Percentiles rank a stretch among this genome's conserved stretches.
Evolutionary conservation across 2,888 invertebrate species (phyloP).

Genomic region (Hemithea aestivaria): DNA sequence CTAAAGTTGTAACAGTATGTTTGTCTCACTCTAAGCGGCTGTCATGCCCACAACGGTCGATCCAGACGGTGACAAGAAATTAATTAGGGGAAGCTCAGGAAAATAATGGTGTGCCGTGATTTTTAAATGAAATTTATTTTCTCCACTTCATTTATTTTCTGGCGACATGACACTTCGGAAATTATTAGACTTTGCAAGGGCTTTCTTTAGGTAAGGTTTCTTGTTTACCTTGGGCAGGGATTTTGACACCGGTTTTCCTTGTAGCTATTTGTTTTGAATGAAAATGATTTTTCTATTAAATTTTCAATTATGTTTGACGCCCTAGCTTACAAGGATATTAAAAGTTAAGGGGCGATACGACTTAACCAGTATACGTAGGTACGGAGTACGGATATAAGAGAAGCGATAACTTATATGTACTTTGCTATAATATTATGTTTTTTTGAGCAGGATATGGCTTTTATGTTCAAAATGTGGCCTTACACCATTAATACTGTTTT

Average conservation of each 20-base stretch:
- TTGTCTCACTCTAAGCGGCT: slow-evolving; percentile 51
- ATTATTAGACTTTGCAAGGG: slow-evolving; percentile 69
- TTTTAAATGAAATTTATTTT: slow-evolving; percentile 78
- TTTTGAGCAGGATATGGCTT: no score
- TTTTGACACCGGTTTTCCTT: slow-evolving; percentile 22
- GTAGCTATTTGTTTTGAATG: slow-evolving; percentile 24
- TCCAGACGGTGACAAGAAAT: slow-evolving; percentile 77
- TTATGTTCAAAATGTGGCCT: no score
- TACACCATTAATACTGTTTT: no score
- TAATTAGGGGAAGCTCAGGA: slow-evolving; percentile 75
- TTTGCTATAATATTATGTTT: no score
- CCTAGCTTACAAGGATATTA: slow-evolving; percentile 1
- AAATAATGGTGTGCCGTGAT: slow-evolving; percentile 76
- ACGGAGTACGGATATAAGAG: no score
- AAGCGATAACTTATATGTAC: no score
- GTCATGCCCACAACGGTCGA: slow-evolving; percentile 71
- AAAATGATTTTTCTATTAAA: slow-evolving; percentile 6
- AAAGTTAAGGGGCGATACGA: no score
- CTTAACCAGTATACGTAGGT: no score
- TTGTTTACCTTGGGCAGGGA: slow-evolving; percentile 51
- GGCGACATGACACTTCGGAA: slow-evolving; percentile 75
- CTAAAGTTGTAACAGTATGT: slow-evolving; percentile 18
- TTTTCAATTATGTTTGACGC: no score
- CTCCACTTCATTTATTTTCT: slow-evolving; percentile 75
- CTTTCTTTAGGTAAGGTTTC: slow-evolving; percentile 54